Conservation (phyloP, 2,113 vertebrate genomes). For the Brachyistius frenatus region DNA sequence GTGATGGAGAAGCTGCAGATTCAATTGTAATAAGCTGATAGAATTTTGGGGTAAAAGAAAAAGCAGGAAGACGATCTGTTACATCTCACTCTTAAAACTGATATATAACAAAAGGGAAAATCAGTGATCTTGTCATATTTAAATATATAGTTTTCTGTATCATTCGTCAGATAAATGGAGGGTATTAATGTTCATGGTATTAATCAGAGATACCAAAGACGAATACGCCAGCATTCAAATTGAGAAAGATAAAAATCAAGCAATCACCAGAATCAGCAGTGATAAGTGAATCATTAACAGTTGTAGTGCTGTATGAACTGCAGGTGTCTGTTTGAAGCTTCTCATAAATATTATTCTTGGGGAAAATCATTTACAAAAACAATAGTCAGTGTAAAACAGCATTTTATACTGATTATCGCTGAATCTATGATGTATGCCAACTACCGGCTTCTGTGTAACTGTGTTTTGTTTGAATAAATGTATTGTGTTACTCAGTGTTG, state of each 20-base stretch:
- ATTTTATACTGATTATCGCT: background rate
- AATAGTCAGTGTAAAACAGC: no score
- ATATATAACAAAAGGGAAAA: background rate
- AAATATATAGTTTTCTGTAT: background rate
- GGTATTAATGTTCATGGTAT: background rate
- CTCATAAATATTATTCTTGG: no score
- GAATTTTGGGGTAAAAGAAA: background rate
- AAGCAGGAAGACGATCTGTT: background rate
- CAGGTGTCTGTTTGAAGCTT: background rate
- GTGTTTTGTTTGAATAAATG: background rate
- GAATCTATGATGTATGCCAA: slow-evolving; percentile 5
- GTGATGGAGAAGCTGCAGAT: background rate
- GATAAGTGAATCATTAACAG: background rate
- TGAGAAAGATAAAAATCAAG: background rate
- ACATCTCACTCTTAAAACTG: background rate
- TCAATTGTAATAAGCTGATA: slow-evolving; percentile 4
- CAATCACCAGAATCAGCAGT: background rate
- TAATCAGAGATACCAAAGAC: background rate
- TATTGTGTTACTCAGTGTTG: no score
- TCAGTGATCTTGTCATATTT: background rate
- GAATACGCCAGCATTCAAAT: background rate
- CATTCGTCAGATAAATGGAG: background rate
- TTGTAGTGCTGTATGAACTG: background rate
- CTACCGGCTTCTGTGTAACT: slow-evolving; percentile 10
- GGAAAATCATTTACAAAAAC: no score